Conservation (phyloP, 2,113 vertebrate species). For the Opisthocomus hoazin region DNA sequence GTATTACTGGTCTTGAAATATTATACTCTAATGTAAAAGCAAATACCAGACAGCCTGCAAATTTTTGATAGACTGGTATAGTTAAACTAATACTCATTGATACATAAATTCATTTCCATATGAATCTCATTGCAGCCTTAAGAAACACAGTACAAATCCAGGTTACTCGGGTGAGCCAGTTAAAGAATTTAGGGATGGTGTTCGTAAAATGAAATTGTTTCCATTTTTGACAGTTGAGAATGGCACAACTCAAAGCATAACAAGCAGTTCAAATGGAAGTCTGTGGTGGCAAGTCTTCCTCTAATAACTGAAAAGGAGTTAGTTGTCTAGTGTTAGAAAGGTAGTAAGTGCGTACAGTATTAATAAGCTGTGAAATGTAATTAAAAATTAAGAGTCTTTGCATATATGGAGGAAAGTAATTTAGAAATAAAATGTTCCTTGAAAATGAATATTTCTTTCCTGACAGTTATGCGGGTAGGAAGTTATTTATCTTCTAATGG, state of each 20-base stretch:
- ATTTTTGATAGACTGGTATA: not conserved
- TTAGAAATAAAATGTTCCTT: not conserved
- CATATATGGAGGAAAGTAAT: not conserved
- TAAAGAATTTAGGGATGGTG: not conserved
- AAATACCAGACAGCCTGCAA: slow-evolving; percentile 11
- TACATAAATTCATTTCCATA: not conserved
- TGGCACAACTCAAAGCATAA: not conserved
- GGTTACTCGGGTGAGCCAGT: not conserved
- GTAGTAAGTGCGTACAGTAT: not conserved
- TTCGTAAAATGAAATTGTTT: not conserved
- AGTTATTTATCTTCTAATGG: not conserved
- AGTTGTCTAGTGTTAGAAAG: not conserved
- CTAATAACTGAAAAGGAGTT: not conserved
- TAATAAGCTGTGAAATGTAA: not conserved
- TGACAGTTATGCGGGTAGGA: not conserved
- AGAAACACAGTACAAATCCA: not conserved
- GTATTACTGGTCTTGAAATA: slow-evolving; percentile 22
- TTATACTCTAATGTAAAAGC: not conserved
- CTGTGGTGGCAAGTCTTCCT: not conserved
- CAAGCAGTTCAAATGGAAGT: not conserved
- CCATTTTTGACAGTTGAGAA: not conserved
- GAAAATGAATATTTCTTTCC: not conserved
- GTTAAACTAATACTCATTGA: not conserved
- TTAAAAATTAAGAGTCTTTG: not conserved
- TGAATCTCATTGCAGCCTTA: not conserved